Evolutionary conservation across 2,797 vertebrate species (phyloP).

Genomic region (Sebastes oblongus): DNA sequence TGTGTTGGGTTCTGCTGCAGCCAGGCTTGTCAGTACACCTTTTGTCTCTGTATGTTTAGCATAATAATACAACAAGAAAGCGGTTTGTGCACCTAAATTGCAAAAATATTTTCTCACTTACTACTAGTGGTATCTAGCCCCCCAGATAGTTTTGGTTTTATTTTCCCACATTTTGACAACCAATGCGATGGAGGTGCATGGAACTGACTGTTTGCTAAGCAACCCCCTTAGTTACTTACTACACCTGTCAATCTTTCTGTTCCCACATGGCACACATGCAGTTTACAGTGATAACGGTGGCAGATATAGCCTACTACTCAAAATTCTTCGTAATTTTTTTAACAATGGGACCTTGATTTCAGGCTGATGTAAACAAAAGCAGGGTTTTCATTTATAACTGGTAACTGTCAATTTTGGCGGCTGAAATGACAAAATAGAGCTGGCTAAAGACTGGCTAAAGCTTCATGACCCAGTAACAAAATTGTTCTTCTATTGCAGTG

Average conservation of each 20-base stretch:
- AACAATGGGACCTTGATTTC: background rate
- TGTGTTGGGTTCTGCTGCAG: constrained; percentile 47
- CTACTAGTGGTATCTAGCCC: background rate
- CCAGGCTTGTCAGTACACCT: constrained; percentile 4
- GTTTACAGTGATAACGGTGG: background rate
- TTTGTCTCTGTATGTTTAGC: constrained; percentile 3
- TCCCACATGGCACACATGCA: background rate
- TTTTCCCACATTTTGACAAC: background rate
- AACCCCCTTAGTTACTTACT: background rate
- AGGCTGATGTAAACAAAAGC: background rate
- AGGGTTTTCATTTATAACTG: background rate
- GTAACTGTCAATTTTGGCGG: too few species aligned
- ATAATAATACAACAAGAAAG: background rate
- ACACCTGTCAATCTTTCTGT: background rate
- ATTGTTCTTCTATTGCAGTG: background rate
- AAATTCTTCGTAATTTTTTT: background rate
- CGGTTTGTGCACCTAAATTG: background rate
- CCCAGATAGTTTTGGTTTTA: background rate
- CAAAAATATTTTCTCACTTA: background rate
- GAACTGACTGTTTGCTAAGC: background rate
- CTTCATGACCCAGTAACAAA: background rate
- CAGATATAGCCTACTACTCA: background rate
- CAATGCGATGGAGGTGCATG: background rate
- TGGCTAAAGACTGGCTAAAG: background rate
- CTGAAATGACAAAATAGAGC: background rate